These are phyloP conservation scores for Morone saxatilis DNA, from an alignment of 2,113 vertebrate genomes.

Conservation along the genomic window DNA sequence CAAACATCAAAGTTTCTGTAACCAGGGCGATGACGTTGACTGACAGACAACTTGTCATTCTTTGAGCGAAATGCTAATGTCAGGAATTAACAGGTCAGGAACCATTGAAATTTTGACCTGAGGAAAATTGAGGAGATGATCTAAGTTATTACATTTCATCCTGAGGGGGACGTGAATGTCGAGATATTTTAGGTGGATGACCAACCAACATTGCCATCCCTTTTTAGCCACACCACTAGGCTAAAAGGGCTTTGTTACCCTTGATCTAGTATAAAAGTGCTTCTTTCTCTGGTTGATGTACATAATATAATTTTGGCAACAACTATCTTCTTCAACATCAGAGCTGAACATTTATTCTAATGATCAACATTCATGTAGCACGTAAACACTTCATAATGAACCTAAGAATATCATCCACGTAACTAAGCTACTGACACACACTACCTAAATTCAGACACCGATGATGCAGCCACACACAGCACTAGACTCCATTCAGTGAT, in stretches of 20 bases:
- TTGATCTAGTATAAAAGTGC: background rate
- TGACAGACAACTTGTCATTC: no score
- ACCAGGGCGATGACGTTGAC: no score
- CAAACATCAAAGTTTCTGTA: no score
- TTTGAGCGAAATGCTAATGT: no score
- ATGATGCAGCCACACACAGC: conserved; percentile 35
- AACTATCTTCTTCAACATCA: background rate
- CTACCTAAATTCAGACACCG: conserved; percentile 9
- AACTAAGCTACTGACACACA: conserved; percentile 15
- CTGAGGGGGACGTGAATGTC: background rate
- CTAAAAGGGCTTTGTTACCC: no score
- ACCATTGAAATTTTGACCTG: no score
- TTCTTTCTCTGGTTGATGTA: background rate
- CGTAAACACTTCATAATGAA: background rate
- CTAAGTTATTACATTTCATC: background rate
- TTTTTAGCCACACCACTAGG: no score
- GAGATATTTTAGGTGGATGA: no score
- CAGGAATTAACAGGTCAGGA: no score
- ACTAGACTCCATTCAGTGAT: conserved; percentile 43
- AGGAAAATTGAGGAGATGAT: background rate
- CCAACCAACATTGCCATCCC: background rate
- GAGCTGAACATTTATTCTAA: background rate
- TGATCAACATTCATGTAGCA: background rate
- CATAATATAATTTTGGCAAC: background rate
- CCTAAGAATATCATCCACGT: background rate